Percentiles rank a stretch among this genome's conserved stretches.
phyloP scores from a whole-genome alignment of 2,113 vertebrate genomes.

The Platichthys stellatus region DNA sequence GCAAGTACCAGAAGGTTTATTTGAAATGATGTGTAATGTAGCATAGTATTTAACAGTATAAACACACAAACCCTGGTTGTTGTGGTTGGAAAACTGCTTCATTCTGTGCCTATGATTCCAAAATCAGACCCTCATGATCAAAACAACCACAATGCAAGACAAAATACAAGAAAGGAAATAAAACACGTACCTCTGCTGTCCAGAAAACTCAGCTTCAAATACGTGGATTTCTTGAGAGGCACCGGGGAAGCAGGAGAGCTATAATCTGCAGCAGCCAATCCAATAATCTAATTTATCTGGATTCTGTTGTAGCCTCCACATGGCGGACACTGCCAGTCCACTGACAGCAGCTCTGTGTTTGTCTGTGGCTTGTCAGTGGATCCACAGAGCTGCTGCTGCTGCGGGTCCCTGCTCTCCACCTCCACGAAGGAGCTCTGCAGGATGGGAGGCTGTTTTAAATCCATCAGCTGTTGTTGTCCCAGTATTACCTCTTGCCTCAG shows the following conservation, averaged over 20 bases:
- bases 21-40: not conserved
- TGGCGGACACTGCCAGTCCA: conserved; percentile 17
- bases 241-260: conserved; percentile 54
- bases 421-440: no score
- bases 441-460: no score
- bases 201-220: conserved; percentile 32
- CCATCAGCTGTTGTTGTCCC: no score
- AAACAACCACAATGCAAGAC: not conserved
- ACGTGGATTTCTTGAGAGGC: conserved; percentile 52
- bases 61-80: not conserved
- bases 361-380: not conserved
- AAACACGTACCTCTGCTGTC: conserved; percentile 68
- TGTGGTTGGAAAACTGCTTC: no score
- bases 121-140: not conserved
- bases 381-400: not conserved
- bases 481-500: no score
- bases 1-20: conserved; percentile 21
- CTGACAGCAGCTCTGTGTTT: conserved; percentile 1
- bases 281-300: conserved; percentile 81
- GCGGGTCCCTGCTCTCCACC: no score
- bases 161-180: not conserved
- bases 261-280: conserved; percentile 82
- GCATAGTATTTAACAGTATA: not conserved
- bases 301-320: conserved; percentile 60
- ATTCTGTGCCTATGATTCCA: not conserved